These are phyloP conservation scores for Harpagoxenus sublaevis DNA, from an alignment of 2,888 invertebrate species.

Conservation along the genomic window DNA sequence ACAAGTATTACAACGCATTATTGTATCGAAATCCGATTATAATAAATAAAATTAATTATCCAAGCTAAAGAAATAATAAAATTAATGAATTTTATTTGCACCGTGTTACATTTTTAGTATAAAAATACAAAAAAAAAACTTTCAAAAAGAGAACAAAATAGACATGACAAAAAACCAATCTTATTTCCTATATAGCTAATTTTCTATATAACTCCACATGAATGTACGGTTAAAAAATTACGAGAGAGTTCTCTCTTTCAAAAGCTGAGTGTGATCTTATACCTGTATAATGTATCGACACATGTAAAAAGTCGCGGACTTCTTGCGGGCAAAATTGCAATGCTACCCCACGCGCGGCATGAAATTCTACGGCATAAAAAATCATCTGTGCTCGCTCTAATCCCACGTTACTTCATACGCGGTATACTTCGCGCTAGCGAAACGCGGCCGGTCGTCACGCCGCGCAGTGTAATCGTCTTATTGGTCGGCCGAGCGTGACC, in stretches of 20 bases:
- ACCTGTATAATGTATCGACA: not conserved
- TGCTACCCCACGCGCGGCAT: not conserved
- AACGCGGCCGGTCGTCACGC: slow-evolving; percentile 7
- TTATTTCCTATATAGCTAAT: not conserved
- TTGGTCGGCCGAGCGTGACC: slow-evolving; percentile 42
- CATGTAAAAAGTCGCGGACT: not conserved
- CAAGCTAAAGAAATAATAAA: not conserved
- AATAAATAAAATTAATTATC: not conserved
- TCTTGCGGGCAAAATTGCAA: not conserved
- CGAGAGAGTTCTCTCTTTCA: not conserved
- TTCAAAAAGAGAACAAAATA: not conserved
- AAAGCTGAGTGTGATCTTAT: not conserved
- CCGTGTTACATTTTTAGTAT: not conserved
- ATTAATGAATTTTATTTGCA: not conserved
- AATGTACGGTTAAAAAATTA: not conserved
- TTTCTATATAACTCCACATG: not conserved
- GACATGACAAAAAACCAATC: not conserved
- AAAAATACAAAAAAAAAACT: not conserved
- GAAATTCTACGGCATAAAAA: slow-evolving; percentile 17
- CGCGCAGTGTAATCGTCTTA: slow-evolving; percentile 30
- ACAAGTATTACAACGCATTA: not conserved
- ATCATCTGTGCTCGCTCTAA: slow-evolving; percentile 1
- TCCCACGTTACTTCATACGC: not conserved
- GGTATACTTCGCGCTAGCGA: not conserved
- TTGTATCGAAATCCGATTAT: not conserved